Conservation (phyloP, 1,140 invertebrate genomes). For the Diorhabda carinulata region DNA sequence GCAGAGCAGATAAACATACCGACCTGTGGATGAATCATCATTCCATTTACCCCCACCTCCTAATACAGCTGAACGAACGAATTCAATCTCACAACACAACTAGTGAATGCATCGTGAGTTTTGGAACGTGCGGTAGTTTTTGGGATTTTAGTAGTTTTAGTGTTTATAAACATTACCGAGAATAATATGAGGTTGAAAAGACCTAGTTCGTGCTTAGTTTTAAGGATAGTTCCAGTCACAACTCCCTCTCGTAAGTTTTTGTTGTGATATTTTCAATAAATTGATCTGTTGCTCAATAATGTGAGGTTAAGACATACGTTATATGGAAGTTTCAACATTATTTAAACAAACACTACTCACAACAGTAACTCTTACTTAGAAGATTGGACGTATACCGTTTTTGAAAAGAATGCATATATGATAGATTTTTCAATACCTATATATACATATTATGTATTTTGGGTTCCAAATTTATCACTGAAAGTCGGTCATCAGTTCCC, state of each 20-base stretch:
- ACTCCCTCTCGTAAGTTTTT: conserved; percentile 34
- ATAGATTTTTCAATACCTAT: too few species aligned
- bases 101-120: conserved; percentile 15
- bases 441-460: too few species aligned
- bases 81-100: conserved; percentile 19
- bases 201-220: conserved; percentile 59
- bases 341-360: not conserved
- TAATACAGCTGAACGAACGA: conserved; percentile 29
- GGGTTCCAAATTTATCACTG: too few species aligned
- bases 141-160: conserved; percentile 14
- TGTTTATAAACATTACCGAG: conserved; percentile 32
- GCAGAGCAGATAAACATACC: conserved; percentile 36
- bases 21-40: conserved; percentile 35
- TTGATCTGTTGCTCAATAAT: not conserved
- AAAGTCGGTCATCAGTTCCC: too few species aligned
- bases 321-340: not conserved
- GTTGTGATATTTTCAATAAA: conserved; percentile 5
- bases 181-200: conserved; percentile 63
- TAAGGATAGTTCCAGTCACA: conserved; percentile 56
- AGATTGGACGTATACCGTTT: too few species aligned
- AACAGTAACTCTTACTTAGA: not conserved
- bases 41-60: conserved; percentile 14
- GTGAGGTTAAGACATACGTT: not conserved
- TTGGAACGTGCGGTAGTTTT: conserved; percentile 8
- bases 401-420: too few species aligned